Evolutionary conservation across 2,797 vertebrate species (phyloP), one percentile per base, ranked within the genome.

Genomic region (Parauchenoglanis ngamensis): DNA sequence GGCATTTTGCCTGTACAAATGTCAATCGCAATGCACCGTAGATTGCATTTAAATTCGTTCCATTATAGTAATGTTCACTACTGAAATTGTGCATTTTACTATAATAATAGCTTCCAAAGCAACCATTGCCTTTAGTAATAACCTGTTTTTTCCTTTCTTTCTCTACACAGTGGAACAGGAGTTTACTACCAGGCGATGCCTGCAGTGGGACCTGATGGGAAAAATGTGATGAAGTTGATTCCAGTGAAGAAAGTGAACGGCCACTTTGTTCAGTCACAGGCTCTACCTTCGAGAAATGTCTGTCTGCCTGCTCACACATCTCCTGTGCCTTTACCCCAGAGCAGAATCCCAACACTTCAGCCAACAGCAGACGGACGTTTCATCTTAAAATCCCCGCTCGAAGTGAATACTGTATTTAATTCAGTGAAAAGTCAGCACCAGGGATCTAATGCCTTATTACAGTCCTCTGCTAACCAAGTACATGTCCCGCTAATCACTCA

Each of bases 161-260:
- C 87, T 80, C 76, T 49, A 28, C 8, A 49, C 89, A 94, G 94
- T 88, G 92, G 92, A 72, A 92, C 93, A 0, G 92, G 94, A 67
- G 92, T 95, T 61, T 94, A 93, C 90, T 95, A 95, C 91, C 94
- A 95, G 90, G 95, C 94, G 7, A 92, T 94, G 90, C 95, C 95
- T 78, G 95, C 93, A 25, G 91, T 95, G 49, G 94, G 92, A 72
- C 88, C 92, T 0, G 93, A 95, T 87, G 94, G 94, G 65, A 94
- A 92, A 87, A 95, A 94, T 67, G 92, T 95, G 46, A 94, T 96
- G 94, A 95, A 93, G 85, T 88, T 96, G 79, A 94, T 96, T 92
- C 95, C 95, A 44, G 93, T 95, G n/a, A 91, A 93, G 65, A 92
- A 91, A 89, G 88, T 94, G 25, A 92, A 94, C 7, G 90, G 93